Base-by-base conservation (phyloP, 2,888 invertebrate species). In the Hydriomena furcata region DNA sequence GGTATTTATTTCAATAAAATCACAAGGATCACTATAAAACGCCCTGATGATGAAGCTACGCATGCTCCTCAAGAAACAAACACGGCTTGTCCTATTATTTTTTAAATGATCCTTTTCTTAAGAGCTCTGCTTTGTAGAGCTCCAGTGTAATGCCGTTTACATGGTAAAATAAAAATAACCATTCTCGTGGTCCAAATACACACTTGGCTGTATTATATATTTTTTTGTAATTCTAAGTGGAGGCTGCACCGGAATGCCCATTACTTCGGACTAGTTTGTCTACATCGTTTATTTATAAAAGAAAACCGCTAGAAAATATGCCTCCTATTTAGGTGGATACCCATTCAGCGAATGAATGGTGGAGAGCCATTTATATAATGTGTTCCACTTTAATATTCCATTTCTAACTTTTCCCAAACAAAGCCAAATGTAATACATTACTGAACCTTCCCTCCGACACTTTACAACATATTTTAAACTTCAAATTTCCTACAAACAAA, bases 401-500 rank as follows among this genome's bases (percentile, higher is more conserved):
- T 30, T 24, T 13, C 23, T 10, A 36, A 44, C 30, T 46, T 38
- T 11, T 2, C 20, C 4, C 36, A 27, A n/a, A 35, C 34, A 47
- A 34, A 21, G 10, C 11, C 25, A 13, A 3, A 7, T 21, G 12
- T 34, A 48, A 41, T 24, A 30, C 41, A 30, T 28, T 13, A 8
- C 28, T 32, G 36, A 36, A 36, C 30, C 30, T 41, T 41, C 37
- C 23, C 25, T 24, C 42, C 36, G 42, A 23, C 36, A 53, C 50
- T 53, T 47, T 43, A 38, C 45, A 44, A 46, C 24, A 36, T 35
- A 46, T 42, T 55, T 50, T 52, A 50, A 53, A 52, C 25, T 55
- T 46, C 27, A 21, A 47, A 51, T 50, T 43, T 50, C 42, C 43
- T 55, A 44, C 47, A 49, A 55, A 50, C 50, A 52, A 59, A 61